A percentile compares a stretch with the other conserved stretches of the same genome.
Evolutionary conservation across 2,113 vertebrate species (phyloP).

Genomic region (Notiomystis cincta): DNA sequence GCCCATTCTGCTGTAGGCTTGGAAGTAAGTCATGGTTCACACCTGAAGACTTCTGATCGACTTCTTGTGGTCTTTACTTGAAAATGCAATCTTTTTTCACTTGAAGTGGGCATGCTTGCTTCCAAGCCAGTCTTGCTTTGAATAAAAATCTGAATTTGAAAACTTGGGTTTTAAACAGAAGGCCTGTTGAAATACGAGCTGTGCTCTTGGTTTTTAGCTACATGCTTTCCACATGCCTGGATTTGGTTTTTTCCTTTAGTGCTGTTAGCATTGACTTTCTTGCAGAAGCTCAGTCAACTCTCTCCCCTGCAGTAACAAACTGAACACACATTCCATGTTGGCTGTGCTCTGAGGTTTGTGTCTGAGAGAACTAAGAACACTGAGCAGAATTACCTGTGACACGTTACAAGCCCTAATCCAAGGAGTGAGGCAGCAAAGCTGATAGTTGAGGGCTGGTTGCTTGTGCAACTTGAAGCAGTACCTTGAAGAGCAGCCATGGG

Average conservation of each 20-base stretch:
- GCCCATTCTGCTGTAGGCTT: not conserved
- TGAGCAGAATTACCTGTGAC: not conserved
- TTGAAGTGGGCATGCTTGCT: fast-evolving
- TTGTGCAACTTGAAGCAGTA: not conserved
- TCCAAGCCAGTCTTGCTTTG: not conserved
- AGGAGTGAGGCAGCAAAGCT: not conserved
- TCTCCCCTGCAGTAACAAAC: not conserved
- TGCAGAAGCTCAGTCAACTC: not conserved
- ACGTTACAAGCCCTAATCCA: not conserved
- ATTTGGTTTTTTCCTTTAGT: not conserved
- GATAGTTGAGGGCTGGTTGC: not conserved
- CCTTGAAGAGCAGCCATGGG: not conserved
- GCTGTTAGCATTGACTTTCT: not conserved
- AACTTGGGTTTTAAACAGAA: not conserved
- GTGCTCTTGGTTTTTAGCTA: not conserved
- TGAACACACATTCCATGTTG: not conserved
- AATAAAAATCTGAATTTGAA: not conserved
- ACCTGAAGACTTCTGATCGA: not conserved
- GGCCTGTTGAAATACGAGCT: not conserved
- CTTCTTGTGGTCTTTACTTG: not conserved
- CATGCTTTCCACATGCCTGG: not conserved
- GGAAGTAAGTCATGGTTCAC: not conserved
- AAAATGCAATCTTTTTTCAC: not conserved
- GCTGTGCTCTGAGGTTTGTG: not conserved
- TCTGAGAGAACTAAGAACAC: not conserved